phyloP scores from a whole-genome alignment of 2,888 invertebrate genomes.

The Onthophagus sagittarius region DNA sequence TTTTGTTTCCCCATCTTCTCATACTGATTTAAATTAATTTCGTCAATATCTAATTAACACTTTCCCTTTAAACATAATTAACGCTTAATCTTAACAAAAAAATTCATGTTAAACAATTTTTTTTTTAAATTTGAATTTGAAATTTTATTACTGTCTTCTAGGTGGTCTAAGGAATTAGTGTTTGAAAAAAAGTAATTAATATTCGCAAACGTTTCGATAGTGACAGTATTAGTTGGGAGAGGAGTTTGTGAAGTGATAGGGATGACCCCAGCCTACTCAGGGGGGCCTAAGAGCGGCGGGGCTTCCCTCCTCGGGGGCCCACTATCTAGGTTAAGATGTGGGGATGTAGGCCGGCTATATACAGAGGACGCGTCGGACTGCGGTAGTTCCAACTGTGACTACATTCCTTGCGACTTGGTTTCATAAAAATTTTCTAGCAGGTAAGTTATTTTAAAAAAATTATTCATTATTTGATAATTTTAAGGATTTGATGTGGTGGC shows the following conservation, averaged over 20 bases:
- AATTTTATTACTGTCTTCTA: no score
- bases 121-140: no score
- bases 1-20: no score
- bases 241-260: conserved; percentile 30
- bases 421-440: conserved; percentile 31
- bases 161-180: no score
- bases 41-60: no score
- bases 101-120: no score
- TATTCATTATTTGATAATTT: no score
- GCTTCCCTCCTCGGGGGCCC: conserved; percentile 18
- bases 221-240: conserved; percentile 32
- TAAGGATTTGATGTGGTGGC: no score
- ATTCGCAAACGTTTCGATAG: conserved; percentile 30
- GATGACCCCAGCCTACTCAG: background rate
- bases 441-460: conserved; percentile 30
- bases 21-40: no score
- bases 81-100: no score
- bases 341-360: conserved; percentile 51
- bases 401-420: conserved; percentile 34
- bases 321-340: conserved; percentile 45
- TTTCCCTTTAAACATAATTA: no score
- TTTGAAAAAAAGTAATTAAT: background rate
- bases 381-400: conserved; percentile 33
- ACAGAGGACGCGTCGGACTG: conserved; percentile 31
- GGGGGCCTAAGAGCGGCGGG: conserved; percentile 28